Evolutionary conservation across 2,888 invertebrate species (phyloP), one percentile per base, ranked within the genome.

Genomic region (Microplitis deprimator): DNA sequence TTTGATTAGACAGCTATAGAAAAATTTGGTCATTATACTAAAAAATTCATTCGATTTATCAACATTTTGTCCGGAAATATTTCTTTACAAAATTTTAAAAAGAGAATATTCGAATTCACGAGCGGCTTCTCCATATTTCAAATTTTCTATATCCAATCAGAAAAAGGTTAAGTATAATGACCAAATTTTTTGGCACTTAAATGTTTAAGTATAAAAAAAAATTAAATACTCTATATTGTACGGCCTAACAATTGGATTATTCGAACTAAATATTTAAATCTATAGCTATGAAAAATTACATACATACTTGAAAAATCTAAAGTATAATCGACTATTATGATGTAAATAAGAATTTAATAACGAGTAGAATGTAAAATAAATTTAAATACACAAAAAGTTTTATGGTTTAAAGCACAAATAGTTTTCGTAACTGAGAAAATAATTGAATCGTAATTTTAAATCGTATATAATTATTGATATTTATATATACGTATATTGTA

Each of bases 191-290:
- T 4, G 29, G 20, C n/a, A 6, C 8, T 20, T 62, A 62, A 16
- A 62, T 8, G 8, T 39, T 16, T 40, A 40, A 73, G 17, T 39
- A 40, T 29, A 73, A 65, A 64, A 64, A 41, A 39, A 60, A 61
- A n/a, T n/a, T 50, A 2, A 61, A 7, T 39, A 62, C 29, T 68
- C 40, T 41, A 59, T 64, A 69, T 38, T 73, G 69, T 71, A 77
- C 77, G 77, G 77, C 77, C 77, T 77, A 77, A 77, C 62, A 39
- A 61, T 68, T 61, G 73, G 60, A 64, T 69, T 61, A 77, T 73
- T 73, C 50, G 59, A 77, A 29, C 50, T 61, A 76, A 59, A 68
- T 61, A 68, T 60, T 68, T 40, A 41, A 59, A 60, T 67, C 68
- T 62, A 62, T 69, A 40, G 50, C 13, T 50, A 50, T 50, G 10